A percentile compares a stretch with the other conserved stretches of the same genome.
phyloP scores from a whole-genome alignment of 2,888 invertebrate species.

The Choristoneura rosaceana region DNA sequence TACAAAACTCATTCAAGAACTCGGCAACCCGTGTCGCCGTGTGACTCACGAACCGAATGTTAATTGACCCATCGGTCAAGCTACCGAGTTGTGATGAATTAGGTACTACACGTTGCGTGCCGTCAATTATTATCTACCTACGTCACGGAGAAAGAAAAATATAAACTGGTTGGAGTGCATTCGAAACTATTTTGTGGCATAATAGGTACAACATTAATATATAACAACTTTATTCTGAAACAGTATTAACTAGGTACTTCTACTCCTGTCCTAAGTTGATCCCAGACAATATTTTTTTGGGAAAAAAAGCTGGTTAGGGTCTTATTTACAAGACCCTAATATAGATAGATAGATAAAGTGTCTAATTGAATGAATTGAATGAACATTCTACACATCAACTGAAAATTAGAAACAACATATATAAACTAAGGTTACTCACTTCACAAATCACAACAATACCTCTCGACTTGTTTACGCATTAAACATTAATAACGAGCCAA shows the following conservation, averaged over 20 bases:
- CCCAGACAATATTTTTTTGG: not conserved
- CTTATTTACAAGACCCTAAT: no score
- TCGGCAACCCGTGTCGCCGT: slow-evolving; percentile 54
- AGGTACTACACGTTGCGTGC: slow-evolving; percentile 4
- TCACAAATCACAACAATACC: slow-evolving; percentile 29
- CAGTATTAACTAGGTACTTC: not conserved
- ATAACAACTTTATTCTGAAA: not conserved
- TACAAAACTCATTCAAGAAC: slow-evolving; percentile 56
- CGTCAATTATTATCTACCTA: not conserved
- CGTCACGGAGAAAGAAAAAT: not conserved
- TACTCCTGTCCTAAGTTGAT: not conserved
- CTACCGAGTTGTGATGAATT: slow-evolving; percentile 20
- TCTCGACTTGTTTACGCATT: slow-evolving; percentile 43
- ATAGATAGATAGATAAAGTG: no score
- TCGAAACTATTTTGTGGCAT: not conserved
- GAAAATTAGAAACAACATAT: slow-evolving; percentile 8
- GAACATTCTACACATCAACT: slow-evolving; percentile 12
- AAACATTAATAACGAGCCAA: slow-evolving; percentile 60
- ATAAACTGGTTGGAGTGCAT: not conserved
- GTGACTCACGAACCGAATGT: slow-evolving; percentile 44
- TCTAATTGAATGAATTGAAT: not conserved
- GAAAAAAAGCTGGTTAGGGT: not conserved
- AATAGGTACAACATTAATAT: not conserved
- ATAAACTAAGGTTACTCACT: slow-evolving; percentile 24
- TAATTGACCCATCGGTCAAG: slow-evolving; percentile 40